These are phyloP conservation scores for Aphyosemion australe DNA, from an alignment of 2,113 vertebrate genomes.

Conservation along the genomic window DNA sequence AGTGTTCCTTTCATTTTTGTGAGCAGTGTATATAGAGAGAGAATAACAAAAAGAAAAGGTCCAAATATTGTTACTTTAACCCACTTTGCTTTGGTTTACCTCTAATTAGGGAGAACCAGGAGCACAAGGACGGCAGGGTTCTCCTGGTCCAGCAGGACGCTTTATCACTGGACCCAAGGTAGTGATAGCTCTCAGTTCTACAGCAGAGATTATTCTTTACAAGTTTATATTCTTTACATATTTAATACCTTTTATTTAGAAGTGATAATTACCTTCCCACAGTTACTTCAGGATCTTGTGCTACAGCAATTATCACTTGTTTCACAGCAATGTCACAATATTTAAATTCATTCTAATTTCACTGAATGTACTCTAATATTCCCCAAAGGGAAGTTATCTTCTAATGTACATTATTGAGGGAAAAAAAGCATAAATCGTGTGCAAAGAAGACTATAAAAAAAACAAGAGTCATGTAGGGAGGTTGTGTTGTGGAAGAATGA, in stretches of 20 bases:
- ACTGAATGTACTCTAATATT: not conserved
- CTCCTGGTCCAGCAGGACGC: conserved; percentile 84
- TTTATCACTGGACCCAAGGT: conserved; percentile 87
- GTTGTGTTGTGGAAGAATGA: too few relatives aligned
- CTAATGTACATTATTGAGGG: too few relatives aligned
- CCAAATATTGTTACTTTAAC: not conserved
- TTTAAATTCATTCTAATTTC: not conserved
- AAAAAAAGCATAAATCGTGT: too few relatives aligned
- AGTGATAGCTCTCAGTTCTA: conserved; percentile 11
- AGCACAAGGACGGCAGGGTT: conserved; percentile 78
- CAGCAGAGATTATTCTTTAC: not conserved
- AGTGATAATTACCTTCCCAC: not conserved
- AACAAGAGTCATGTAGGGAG: too few relatives aligned
- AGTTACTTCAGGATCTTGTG: not conserved
- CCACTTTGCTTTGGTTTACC: not conserved
- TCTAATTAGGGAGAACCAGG: conserved; percentile 86
- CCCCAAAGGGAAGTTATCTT: not conserved
- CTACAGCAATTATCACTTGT: not conserved
- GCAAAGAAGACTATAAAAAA: too few relatives aligned
- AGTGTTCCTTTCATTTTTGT: too few relatives aligned
- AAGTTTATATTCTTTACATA: not conserved
- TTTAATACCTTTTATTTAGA: not conserved
- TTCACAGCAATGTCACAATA: not conserved
- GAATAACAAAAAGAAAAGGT: not conserved
- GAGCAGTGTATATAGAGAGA: too few relatives aligned